Conservation (phyloP, 2,888 invertebrate genomes). For the Zaprionus obscuricornis region DNA sequence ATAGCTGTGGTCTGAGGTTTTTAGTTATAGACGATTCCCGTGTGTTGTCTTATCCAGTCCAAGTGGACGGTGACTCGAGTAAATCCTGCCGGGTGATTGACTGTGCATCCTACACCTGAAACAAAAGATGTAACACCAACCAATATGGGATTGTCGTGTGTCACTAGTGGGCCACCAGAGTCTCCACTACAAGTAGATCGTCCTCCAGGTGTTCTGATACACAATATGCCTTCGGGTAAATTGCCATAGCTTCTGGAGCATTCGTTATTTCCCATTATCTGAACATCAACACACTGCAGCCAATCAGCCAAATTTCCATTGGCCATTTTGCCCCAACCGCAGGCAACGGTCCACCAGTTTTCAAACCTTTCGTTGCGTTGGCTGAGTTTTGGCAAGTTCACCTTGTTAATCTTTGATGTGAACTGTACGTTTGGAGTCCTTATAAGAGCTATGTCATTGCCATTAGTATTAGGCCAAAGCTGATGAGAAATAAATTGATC, state of each 20-base stretch:
- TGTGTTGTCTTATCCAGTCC: conserved; percentile 62
- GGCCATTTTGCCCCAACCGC: conserved; percentile 63
- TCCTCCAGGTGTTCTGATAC: conserved; percentile 36
- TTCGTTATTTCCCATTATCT: conserved; percentile 70
- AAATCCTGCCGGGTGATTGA: conserved; percentile 53
- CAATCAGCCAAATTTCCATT: conserved; percentile 68
- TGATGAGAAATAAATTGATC: conserved; percentile 36
- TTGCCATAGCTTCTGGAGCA: conserved; percentile 80
- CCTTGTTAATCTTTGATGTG: conserved; percentile 10
- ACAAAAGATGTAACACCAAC: conserved; percentile 57
- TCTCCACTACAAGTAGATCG: conserved; percentile 83
- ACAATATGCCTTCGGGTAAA: conserved; percentile 30
- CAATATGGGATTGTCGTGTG: conserved; percentile 39
- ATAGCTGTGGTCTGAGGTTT: too few relatives aligned
- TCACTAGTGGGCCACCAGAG: conserved; percentile 81
- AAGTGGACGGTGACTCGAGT: conserved; percentile 55
- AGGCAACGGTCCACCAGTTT: conserved; percentile 25
- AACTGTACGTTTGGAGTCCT: conserved; percentile 42
- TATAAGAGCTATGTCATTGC: conserved; percentile 47
- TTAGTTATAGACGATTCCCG: conserved; percentile 48
- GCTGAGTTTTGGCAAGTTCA: conserved; percentile 26
- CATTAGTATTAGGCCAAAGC: conserved; percentile 20
- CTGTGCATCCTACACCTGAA: conserved; percentile 38
- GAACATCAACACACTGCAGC: conserved; percentile 58
- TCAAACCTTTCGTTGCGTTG: conserved; percentile 22